Base-by-base conservation (phyloP, 2,113 vertebrate species). In the Poeciliopsis turrubarensis region DNA sequence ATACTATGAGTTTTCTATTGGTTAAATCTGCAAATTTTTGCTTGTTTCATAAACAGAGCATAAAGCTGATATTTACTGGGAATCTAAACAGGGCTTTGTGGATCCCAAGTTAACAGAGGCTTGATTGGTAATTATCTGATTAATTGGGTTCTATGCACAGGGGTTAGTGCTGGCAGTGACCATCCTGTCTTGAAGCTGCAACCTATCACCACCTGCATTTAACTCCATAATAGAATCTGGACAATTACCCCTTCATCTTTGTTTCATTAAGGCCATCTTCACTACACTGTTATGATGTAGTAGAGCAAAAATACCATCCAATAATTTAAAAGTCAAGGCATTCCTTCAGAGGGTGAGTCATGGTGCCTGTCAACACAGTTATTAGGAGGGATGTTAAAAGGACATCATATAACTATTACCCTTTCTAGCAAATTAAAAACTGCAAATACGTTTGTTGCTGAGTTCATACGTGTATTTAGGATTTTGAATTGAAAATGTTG, bases 291-390 rank as follows among this genome's bases (percentile, higher is more conserved):
- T 79, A 75, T 77, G 75, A 65, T 44, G 30, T 81, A 76, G 70
- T 78, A 79, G 75, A 83, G 15, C 19, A 89, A 88, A 89, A 92
- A 90, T 61, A 77, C 63, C 86, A 83, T 93, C 86, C 90, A 91
- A 94, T 94, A 92, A 94, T 89, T 89, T 80, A 93, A 94, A 94
- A 93, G 93, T 85, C 92, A 87, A 34, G 84, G 71, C 91, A 90
- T 93, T 93, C 88, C 82, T 82, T 76, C 75, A 73, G 82, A 73
- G 86, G 85, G 86, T 90, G 91, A 93, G 82, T 89, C 77, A 81
- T 54, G 72, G 65, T 10, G 67, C 86, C 89, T 94, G 92, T 94
- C 94, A 94, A 88, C 92, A 85, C 80, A 77, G 83, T 87, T 86
- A 93, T 93, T 92, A 93, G 75, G 73, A 8, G 39, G 80, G 77